Base-by-base conservation (phyloP, 2,888 invertebrate genomes). In the Chymomyza amoena region DNA sequence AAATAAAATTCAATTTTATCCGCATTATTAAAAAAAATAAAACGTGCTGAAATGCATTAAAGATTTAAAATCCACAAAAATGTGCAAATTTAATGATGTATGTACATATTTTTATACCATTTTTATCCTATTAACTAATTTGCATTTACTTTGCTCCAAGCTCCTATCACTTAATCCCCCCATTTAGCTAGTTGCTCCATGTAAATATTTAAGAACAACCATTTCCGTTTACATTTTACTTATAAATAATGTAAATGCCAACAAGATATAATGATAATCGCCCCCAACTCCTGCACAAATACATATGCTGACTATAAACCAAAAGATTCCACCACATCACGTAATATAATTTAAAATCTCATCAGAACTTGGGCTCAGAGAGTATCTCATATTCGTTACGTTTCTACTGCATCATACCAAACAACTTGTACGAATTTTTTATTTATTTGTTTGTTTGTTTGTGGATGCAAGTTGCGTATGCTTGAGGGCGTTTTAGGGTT, bases 381-480 rank as follows among this genome's bases (percentile, higher is more conserved):
- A 45, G 39, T 45, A 45, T 45, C 39, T 45, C 39, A 45, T 45
- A 45, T 45, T 45, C 39, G 39, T 45, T 45, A 45, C 39, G 13
- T 45, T 6, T 45, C 10, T 45, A 45, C 39, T 45, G 39, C 39
- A 45, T 45, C 39, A 45, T 45, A 45, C 39, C 39, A 45, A 45
- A 45, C 32, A 45, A 45, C 39, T 45, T 45, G 39, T 2, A 13
- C 39, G 39, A 2, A 73, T 68, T 79, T 72, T 70, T 74, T 77
- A 69, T 56, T 20, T 57, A 25, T 70, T 39, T 67, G 54, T 78
- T 82, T 80, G 78, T 70, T 73, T 70, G 87, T 76, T 84, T 84
- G 82, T 72, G 75, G 76, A 74, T 84, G 83, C 82, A 84, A 67
- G 84, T 72, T 87, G 78, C 76, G 87, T 84, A 65, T 79, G 85